Percentiles rank a stretch among this genome's conserved stretches.
These are phyloP conservation scores for Acrocephalus kingi DNA, from an alignment of 2,113 vertebrate genomes.

Conservation along the genomic window DNA sequence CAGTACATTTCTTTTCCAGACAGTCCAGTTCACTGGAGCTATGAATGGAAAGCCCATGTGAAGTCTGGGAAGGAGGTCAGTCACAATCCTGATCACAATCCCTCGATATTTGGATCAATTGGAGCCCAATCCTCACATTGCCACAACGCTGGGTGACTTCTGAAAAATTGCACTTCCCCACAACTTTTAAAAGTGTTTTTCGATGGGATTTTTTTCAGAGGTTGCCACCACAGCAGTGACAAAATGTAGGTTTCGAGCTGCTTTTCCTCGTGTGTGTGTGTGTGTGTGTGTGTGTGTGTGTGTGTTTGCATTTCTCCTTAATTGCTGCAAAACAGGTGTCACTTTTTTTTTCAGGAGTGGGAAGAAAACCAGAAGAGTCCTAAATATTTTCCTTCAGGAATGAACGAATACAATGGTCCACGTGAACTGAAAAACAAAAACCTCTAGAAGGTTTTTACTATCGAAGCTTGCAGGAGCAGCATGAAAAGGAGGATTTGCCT, in stretches of 20 bases:
- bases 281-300: not conserved
- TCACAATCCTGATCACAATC: not conserved
- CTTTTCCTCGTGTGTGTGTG: not conserved
- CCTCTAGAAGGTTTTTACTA: not conserved
- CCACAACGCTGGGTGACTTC: rapidly evolving
- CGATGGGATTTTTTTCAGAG: not conserved
- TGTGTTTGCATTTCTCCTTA: not conserved
- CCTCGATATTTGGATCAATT: not conserved
- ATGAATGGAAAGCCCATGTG: rapidly evolving
- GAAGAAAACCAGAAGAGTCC: not conserved
- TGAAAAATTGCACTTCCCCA: not conserved
- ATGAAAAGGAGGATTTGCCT: not conserved
- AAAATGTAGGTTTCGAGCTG: not conserved
- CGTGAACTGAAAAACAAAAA: not conserved
- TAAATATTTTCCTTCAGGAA: not conserved
- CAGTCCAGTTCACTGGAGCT: not conserved
- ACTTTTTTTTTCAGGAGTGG: not conserved
- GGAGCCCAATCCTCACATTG: not conserved
- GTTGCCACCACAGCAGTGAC: not conserved
- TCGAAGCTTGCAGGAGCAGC: not conserved
- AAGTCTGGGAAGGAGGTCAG: not conserved
- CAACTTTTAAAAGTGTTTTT: not conserved
- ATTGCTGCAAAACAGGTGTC: not conserved
- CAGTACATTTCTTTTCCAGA: not conserved
- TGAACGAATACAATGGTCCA: not conserved